phyloP scores from a whole-genome alignment of 1,140 invertebrate genomes.

The Hyles vespertilio region DNA sequence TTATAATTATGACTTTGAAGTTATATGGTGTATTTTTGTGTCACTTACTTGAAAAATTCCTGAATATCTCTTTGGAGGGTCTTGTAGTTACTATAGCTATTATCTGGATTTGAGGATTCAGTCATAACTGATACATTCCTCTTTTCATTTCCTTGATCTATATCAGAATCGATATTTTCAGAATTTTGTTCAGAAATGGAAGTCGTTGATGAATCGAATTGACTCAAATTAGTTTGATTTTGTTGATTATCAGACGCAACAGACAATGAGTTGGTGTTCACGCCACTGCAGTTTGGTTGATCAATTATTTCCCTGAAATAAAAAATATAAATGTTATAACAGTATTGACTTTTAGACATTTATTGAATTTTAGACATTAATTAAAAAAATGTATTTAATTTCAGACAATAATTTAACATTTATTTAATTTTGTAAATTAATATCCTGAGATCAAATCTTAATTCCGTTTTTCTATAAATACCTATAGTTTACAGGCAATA shows the following conservation, averaged over 20 bases:
- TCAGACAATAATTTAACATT: no score
- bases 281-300: constrained; percentile 34
- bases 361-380: no score
- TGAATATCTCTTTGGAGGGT: constrained; percentile 39
- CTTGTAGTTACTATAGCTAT: constrained; percentile 21
- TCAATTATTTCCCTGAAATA: constrained; percentile 35
- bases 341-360: no score
- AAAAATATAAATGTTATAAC: constrained; percentile 5
- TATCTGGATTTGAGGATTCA: constrained; percentile 28
- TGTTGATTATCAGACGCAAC: constrained; percentile 20
- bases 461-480: no score
- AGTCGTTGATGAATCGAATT: constrained; percentile 36
- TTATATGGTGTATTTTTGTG: not conserved
- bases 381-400: no score
- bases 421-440: no score
- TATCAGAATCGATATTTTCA: constrained; percentile 30
- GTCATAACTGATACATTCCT: constrained; percentile 37
- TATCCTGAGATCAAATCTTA: no score
- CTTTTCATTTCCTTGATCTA: constrained; percentile 17
- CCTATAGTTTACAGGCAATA: no score
- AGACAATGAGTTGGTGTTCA: constrained; percentile 12
- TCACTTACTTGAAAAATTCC: constrained; percentile 45
- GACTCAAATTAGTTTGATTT: constrained; percentile 20
- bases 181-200: constrained; percentile 32
- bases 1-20: not conserved